Evolutionary conservation across 1,140 invertebrate species (phyloP).

Genomic region (Parasteatoda tepidariorum): DNA sequence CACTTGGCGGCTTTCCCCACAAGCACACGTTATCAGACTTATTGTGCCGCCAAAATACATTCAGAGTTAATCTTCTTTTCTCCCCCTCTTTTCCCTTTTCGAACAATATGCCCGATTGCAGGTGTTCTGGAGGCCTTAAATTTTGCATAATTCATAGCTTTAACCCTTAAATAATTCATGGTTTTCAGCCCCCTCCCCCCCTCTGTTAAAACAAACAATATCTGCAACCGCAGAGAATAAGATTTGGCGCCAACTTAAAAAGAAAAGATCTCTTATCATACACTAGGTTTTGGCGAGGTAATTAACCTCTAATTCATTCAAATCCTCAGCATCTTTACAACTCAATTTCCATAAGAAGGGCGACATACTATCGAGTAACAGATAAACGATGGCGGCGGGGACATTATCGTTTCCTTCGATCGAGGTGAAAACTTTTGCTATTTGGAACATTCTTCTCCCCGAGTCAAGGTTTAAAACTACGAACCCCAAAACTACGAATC

Average conservation of each 20-base stretch:
- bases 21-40: background rate
- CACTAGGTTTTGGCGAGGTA: background rate
- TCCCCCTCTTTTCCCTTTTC: no score
- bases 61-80: background rate
- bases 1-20: background rate
- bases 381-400: background rate
- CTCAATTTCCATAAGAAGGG: background rate
- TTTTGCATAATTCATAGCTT: background rate
- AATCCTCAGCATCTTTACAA: constrained; percentile 19
- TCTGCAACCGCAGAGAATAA: background rate
- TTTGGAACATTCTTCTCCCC: no score
- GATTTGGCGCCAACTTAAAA: background rate
- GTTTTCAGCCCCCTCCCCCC: background rate
- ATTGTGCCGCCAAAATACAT: background rate
- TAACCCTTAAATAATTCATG: background rate
- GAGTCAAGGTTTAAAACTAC: no score
- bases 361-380: no score
- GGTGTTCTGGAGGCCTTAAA: background rate
- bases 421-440: background rate
- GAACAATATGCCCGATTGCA: background rate
- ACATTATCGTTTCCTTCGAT: background rate
- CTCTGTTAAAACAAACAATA: background rate
- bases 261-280: background rate
- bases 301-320: constrained; percentile 35
- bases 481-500: background rate